These are phyloP conservation scores for Cyclargus thomasi DNA, from an alignment of 1,140 invertebrate species.

Conservation along the genomic window DNA sequence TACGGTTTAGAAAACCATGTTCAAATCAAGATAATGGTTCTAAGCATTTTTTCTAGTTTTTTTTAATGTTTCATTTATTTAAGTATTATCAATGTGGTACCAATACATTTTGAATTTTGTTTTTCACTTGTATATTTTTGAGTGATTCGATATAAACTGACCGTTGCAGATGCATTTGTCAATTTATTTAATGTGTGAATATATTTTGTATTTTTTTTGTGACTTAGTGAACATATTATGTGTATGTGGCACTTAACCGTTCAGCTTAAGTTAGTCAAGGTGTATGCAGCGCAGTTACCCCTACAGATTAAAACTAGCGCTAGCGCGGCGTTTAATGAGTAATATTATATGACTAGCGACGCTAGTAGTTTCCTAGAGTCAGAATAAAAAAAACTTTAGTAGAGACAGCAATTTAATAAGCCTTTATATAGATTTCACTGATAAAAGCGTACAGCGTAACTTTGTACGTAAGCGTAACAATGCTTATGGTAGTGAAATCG, in stretches of 20 bases:
- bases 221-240: neutral
- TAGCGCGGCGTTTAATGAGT: neutral
- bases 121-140: constrained; percentile 14
- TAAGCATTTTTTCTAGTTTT: constrained; percentile 25
- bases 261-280: too few species aligned
- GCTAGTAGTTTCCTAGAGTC: neutral
- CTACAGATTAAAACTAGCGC: neutral
- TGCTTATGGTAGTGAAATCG: too few species aligned
- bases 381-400: too few species aligned
- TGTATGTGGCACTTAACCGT: neutral
- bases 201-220: constrained; percentile 12
- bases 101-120: constrained; percentile 14
- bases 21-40: constrained; percentile 25
- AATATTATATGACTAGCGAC: neutral
- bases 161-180: constrained; percentile 1
- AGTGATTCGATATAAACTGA: constrained; percentile 1
- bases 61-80: constrained; percentile 24
- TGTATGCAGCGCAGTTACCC: neutral
- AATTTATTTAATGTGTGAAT: constrained; percentile 12
- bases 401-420: too few species aligned
- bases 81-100: constrained; percentile 17
- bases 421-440: too few species aligned
- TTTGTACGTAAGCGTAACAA: too few species aligned
- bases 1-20: constrained; percentile 20
- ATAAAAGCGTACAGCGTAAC: too few species aligned